Conservation (phyloP, 2,888 invertebrate species). For the Zhuqinia jingwanae region DNA sequence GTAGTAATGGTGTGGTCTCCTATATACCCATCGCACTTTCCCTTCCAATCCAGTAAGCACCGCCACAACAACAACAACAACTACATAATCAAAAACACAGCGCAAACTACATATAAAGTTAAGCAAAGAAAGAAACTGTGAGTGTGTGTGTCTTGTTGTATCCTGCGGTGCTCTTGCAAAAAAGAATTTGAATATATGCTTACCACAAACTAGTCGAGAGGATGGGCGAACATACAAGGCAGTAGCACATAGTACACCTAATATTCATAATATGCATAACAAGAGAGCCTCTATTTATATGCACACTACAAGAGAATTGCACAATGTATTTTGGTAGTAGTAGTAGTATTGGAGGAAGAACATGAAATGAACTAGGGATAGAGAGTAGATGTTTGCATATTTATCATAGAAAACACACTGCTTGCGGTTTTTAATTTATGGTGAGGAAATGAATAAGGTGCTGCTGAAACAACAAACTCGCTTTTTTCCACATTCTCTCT, state of each 20-base stretch:
- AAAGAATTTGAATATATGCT: slow-evolving; percentile 36
- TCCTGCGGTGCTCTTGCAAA: slow-evolving; percentile 19
- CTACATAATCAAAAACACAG: neutral
- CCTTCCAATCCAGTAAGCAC: neutral
- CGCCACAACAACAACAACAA: slow-evolving; percentile 31
- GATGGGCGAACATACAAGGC: slow-evolving; percentile 2
- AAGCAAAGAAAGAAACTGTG: neutral
- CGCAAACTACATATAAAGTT: neutral
- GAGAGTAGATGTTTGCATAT: too few species aligned
- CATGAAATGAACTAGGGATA: too few species aligned
- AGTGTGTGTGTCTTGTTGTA: neutral
- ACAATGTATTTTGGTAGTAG: too few species aligned
- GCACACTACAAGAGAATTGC: too few species aligned
- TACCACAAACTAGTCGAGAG: neutral
- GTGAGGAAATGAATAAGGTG: slow-evolving; percentile 36
- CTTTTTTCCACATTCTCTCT: slow-evolving; percentile 10
- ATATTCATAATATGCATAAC: neutral
- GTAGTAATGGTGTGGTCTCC: too few species aligned
- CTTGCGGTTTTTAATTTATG: slow-evolving; percentile 36
- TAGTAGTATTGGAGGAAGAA: too few species aligned
- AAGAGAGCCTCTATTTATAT: too few species aligned
- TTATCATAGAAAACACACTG: slow-evolving; percentile 14
- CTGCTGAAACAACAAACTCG: neutral
- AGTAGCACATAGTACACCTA: too few species aligned
- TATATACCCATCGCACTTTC: too few species aligned